Base-by-base conservation (phyloP, 2,797 vertebrate genomes). In the Propithecus deckenii region DNA sequence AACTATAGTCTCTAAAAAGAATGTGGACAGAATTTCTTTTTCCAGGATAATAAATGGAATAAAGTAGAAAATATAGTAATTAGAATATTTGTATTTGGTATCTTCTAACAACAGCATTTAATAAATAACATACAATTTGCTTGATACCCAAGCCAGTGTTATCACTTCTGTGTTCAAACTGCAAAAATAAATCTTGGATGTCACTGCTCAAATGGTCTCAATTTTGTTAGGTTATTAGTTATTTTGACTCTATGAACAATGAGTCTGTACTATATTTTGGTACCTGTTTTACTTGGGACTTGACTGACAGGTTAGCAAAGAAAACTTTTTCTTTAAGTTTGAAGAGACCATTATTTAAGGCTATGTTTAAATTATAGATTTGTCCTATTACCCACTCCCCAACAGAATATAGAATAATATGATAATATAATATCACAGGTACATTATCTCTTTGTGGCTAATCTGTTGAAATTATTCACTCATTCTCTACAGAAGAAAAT, bases 161-260 rank as follows among this genome's bases (percentile, higher is more conserved):
- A 72, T 23, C 72, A 91, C 61, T 86, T 93, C 23, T 86, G 30
- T 94, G 69, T 71, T 65, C 96, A 95, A 86, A 87, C 32, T 61
- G 48, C 50, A 84, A 52, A 96, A 96, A 75, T 38, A 91, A 69
- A 85, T 90, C 30, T 80, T 95, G 52, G 17, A 32, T 96, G 25
- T 94, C 46, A 84, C n/a, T 94, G 57, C 15, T 94, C 38, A 94
- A 9, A 67, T 92, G 55, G 25, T 89, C 65, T 35, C 69, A 84
- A 14, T 96, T 88, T 86, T 81, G 48, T 95, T 97, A 90, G 76
- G 83, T 94, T 92, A 80, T 61, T 96, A 57, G 32, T 93, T 86
- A 91, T 35, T 96, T 86, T 95, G 83, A 57, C 32, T 95, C 20
- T 71, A 23, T 75, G 50, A 96, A 76, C 41, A 96, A 32, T 71